Evolutionary conservation across 1,140 invertebrate species (phyloP).

Genomic region (Drosophila kohkoa): DNA sequence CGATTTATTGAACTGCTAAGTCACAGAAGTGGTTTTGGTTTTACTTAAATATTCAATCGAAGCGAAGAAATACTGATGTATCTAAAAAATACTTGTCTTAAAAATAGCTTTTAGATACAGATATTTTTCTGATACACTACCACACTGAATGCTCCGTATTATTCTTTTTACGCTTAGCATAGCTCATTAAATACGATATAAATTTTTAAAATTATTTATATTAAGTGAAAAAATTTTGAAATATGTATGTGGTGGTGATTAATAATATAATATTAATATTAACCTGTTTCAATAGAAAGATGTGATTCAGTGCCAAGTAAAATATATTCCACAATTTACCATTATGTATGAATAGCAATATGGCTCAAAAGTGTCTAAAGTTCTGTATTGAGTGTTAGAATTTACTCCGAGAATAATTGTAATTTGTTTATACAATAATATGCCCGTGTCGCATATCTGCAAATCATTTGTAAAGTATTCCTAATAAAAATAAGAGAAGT

Average conservation of each 20-base stretch:
- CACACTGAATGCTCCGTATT: conserved; percentile 42
- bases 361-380: conserved; percentile 21
- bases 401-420: neutral
- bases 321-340: conserved; percentile 5
- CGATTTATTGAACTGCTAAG: no score
- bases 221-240: conserved; percentile 1
- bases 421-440: neutral
- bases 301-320: conserved; percentile 21
- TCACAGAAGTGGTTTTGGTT: no score
- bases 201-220: conserved; percentile 16
- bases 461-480: neutral
- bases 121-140: conserved; percentile 31
- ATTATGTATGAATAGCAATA: conserved; percentile 23
- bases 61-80: conserved; percentile 13
- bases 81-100: conserved; percentile 17
- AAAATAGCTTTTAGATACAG: conserved; percentile 22
- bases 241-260: neutral
- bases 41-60: no score
- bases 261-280: neutral
- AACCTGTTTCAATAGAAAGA: conserved; percentile 10
- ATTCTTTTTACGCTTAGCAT: conserved; percentile 44
- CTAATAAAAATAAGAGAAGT: neutral
- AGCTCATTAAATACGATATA: conserved; percentile 31
- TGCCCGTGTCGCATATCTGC: no score
- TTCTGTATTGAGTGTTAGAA: conserved; percentile 9